Base-by-base conservation (phyloP, 2,797 vertebrate species). In the Limnodromus scolopaceus region DNA sequence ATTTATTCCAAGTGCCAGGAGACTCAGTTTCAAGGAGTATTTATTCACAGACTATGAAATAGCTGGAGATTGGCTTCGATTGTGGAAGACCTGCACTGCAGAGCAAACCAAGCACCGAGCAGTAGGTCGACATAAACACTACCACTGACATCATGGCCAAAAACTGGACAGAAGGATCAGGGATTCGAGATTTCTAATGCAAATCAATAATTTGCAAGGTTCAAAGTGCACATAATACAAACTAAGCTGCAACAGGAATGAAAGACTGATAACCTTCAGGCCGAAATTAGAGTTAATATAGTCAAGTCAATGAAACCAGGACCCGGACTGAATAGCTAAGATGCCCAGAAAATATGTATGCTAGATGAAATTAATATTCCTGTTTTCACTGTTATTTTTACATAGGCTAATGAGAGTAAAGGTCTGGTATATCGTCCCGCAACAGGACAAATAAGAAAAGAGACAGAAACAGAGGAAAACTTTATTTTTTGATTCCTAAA, bases 361-460 rank as follows among this genome's bases (percentile, higher is more conserved):
- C 3, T 5, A 25, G 4, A 30, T 20, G 23, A 82, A 84, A 17
- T 63, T 74, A 79, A 24, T 53, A 68, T 9, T 85, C 6, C 11
- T 23, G 5, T 48, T 92, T 80, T 39, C 30, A n/a, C 16, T 24
- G 16, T 51, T 57, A 16, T 38, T 49, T 87, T 84, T 71, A 65
- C 7, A 49, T 3, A 65, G 24, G 7, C 1, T 89, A 38, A 34
- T 8, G 38, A 38, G 19, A 69, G 65, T 84, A 55, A 60, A 60
- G 5, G 4, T 2, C n/a, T 64, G 2, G 39, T 80, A 25, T 17
- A 41, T 46, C 32, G 43, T n/a, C 8, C 16, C 1, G 0, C 9
- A 64, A 60, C 20, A 77, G 14, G 28, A 41, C 58, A 23, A 68
- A 68, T n/a, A 79, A 79, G 13, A 64, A 70, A 75, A 69, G 12